These are phyloP conservation scores for Notocelia uddmanniana DNA, from an alignment of 2,888 invertebrate species.

Conservation along the genomic window DNA sequence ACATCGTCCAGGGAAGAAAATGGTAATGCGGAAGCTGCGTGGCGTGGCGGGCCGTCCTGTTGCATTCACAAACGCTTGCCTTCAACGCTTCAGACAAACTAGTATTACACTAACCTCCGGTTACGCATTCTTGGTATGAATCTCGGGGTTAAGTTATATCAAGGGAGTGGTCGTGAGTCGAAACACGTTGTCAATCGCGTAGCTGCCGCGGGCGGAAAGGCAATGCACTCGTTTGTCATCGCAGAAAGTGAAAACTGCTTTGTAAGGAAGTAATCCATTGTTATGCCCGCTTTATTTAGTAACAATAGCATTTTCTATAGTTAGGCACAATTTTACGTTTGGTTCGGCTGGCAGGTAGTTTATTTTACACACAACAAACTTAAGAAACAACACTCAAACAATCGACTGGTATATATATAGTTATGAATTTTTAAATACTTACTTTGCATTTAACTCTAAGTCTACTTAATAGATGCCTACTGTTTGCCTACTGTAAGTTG, in stretches of 20 bases:
- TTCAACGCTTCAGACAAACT: background rate
- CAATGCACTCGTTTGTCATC: constrained; percentile 73
- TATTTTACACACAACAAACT: no score
- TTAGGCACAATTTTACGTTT: constrained; percentile 16
- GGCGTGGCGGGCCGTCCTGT: constrained; percentile 29
- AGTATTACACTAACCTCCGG: background rate
- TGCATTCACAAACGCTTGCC: background rate
- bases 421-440: no score
- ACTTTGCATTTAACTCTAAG: no score
- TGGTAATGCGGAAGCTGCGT: constrained; percentile 70
- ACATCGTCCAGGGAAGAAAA: constrained; percentile 59
- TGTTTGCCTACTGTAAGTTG: no score
- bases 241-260: constrained; percentile 75
- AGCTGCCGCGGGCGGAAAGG: constrained; percentile 72
- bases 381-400: no score
- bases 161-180: background rate
- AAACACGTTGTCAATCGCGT: constrained; percentile 53
- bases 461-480: no score
- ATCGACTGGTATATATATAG: no score
- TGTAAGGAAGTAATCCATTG: constrained; percentile 59
- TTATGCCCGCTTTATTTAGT: constrained; percentile 54
- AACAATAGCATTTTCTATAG: constrained; percentile 31
- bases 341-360: no score
- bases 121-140: background rate
- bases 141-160: background rate